phyloP scores from a whole-genome alignment of 1,140 invertebrate genomes.

The Neotoxoptera formosana region DNA sequence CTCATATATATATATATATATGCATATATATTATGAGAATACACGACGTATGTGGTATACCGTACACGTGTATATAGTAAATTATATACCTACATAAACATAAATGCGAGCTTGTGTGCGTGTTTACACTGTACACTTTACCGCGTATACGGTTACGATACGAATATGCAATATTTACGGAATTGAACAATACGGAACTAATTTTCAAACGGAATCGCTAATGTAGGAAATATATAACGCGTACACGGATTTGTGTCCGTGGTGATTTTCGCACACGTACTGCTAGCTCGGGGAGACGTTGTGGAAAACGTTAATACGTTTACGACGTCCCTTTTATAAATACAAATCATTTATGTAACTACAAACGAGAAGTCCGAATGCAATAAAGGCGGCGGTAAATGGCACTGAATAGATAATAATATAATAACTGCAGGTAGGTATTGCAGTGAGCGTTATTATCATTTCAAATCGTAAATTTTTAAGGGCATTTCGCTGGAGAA shows the following conservation, averaged over 20 bases:
- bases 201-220: constrained; percentile 30
- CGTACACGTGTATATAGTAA: background rate
- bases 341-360: background rate
- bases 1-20: no score
- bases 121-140: background rate
- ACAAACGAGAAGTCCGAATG: background rate
- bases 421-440: no score
- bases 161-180: background rate
- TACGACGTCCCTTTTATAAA: background rate
- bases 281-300: background rate
- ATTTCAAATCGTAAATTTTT: background rate
- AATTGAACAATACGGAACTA: background rate
- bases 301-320: background rate
- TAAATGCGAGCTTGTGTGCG: background rate
- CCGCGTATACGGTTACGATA: background rate
- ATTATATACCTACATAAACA: background rate
- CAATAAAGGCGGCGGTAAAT: background rate
- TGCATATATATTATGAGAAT: no score
- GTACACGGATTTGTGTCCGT: background rate
- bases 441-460: background rate
- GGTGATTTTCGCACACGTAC: background rate
- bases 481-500: background rate
- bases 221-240: background rate
- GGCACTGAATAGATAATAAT: background rate
- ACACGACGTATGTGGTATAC: no score